Conservation (phyloP, 1,140 invertebrate genomes). For the Ceratina calcarata region DNA sequence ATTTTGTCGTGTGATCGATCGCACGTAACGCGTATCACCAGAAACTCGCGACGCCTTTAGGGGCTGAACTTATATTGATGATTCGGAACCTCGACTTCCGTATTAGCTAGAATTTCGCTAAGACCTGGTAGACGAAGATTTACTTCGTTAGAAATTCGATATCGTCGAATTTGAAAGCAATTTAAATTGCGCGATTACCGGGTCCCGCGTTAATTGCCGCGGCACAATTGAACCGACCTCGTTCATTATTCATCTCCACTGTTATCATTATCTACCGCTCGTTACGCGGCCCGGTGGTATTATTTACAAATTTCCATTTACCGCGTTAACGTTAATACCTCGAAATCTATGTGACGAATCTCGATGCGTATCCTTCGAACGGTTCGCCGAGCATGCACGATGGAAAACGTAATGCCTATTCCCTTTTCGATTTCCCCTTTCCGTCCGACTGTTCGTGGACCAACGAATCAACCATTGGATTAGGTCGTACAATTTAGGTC, state of each 20-base stretch:
- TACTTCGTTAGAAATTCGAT: slow-evolving; percentile 10
- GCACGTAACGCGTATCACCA: slow-evolving; percentile 22
- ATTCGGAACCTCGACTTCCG: slow-evolving; percentile 49
- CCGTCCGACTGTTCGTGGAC: too few relatives aligned
- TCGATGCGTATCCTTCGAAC: too few relatives aligned
- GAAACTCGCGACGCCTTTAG: slow-evolving; percentile 47
- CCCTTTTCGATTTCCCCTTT: too few relatives aligned
- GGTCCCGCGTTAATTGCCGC: not conserved
- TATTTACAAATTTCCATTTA: not conserved
- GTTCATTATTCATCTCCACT: not conserved
- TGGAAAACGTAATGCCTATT: too few relatives aligned
- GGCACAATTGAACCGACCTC: not conserved
- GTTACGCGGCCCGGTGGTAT: not conserved
- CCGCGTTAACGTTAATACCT: not conserved
- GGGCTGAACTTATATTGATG: slow-evolving; percentile 65
- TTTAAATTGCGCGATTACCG: not conserved
- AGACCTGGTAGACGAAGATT: slow-evolving; percentile 9
- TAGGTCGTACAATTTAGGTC: too few relatives aligned
- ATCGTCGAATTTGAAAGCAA: not conserved
- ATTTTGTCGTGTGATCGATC: slow-evolving; percentile 61
- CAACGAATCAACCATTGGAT: too few relatives aligned
- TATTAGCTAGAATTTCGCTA: slow-evolving; percentile 47
- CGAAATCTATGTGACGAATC: too few relatives aligned
- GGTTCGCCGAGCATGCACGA: too few relatives aligned
- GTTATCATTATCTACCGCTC: not conserved